phyloP scores from a whole-genome alignment of 2,888 invertebrate species.

The Pseudolycoriella hygida region DNA sequence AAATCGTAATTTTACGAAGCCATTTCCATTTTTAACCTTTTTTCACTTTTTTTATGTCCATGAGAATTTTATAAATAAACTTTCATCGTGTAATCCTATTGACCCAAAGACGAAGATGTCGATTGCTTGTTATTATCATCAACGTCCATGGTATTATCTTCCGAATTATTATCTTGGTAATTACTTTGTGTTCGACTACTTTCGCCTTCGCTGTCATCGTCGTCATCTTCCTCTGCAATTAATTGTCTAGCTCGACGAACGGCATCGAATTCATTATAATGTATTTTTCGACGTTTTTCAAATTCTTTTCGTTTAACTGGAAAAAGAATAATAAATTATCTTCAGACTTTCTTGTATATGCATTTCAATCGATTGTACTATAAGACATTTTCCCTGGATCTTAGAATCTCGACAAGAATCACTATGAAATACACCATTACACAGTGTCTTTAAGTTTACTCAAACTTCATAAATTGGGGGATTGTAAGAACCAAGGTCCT shows the following conservation, averaged over 20 bases:
- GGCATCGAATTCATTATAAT: constrained; percentile 95
- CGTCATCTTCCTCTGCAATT: constrained; percentile 77
- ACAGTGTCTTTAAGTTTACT: too few relatives aligned
- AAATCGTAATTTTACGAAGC: too few relatives aligned
- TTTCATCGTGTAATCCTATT: too few relatives aligned
- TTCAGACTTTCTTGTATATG: neutral
- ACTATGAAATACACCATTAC: too few relatives aligned
- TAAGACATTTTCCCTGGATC: too few relatives aligned
- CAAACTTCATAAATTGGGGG: too few relatives aligned
- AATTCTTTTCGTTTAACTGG: constrained; percentile 59
- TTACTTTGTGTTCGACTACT: neutral
- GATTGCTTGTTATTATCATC: constrained; percentile 8
- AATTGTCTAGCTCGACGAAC: constrained; percentile 81
- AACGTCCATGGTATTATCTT: constrained; percentile 8
- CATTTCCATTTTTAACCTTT: too few relatives aligned
- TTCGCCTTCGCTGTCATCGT: constrained; percentile 38
- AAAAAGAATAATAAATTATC: neutral
- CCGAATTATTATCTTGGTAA: constrained; percentile 8
- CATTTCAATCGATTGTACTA: too few relatives aligned
- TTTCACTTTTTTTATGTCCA: too few relatives aligned
- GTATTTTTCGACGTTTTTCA: constrained; percentile 84
- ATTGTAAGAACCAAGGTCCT: too few relatives aligned
- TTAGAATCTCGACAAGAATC: too few relatives aligned
- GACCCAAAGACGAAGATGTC: constrained; percentile 1
- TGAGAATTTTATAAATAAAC: too few relatives aligned